phyloP scores from a whole-genome alignment of 2,797 vertebrate genomes.

The Gallinago nigripennis region DNA sequence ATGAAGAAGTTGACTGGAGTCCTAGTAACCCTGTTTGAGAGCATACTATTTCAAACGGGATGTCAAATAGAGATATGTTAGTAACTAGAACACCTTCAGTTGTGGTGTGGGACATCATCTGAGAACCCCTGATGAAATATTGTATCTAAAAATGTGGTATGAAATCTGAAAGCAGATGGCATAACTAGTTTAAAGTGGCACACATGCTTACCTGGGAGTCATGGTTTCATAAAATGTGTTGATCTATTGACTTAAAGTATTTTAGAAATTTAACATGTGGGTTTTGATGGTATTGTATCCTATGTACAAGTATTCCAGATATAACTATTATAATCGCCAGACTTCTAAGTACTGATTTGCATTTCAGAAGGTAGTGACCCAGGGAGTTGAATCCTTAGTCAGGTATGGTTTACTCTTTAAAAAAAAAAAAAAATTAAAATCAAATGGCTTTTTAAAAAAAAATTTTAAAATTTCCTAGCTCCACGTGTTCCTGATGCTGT shows the following conservation, averaged over 20 bases:
- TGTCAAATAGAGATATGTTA: neutral
- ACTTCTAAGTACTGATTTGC: neutral
- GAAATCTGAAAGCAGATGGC: neutral
- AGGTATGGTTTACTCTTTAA: neutral
- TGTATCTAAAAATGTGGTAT: neutral
- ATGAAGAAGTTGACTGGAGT: neutral
- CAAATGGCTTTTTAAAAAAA: neutral
- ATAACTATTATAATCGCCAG: neutral
- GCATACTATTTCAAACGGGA: neutral
- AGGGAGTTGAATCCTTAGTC: neutral
- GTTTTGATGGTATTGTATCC: neutral
- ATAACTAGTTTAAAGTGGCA: neutral
- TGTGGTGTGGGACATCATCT: neutral
- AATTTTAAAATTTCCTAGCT: neutral
- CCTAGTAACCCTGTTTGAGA: neutral
- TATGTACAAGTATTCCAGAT: neutral
- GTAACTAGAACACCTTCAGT: neutral
- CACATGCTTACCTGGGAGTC: neutral
- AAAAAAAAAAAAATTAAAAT: neutral
- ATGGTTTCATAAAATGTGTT: neutral
- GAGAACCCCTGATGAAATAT: neutral
- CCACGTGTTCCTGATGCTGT: neutral
- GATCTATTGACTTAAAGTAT: neutral
- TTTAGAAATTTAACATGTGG: fast-evolving
- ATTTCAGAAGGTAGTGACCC: neutral